Evolutionary conservation across 2,888 invertebrate genomes (phyloP), one percentile per base, ranked within the genome.

Genomic region (Altica lythri): DNA sequence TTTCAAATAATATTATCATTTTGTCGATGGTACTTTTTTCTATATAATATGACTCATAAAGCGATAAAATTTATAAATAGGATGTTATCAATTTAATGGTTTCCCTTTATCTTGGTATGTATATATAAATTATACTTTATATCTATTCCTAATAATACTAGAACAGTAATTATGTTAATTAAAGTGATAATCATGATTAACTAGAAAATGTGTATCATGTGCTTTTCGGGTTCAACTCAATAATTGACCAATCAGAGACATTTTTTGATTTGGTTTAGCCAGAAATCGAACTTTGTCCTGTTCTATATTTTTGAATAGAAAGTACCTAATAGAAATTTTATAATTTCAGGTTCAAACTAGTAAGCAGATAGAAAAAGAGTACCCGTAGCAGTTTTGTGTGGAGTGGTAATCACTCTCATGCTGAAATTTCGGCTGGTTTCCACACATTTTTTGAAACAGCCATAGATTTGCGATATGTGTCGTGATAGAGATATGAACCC

Each of bases 351-450:
- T 54, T 56, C 43, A 35, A 56, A 56, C 48, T 52, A 56, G 29
- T 52, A 34, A 29, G 47, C 37, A 49, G 12, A 54, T 32, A 32
- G 30, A 22, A 22, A 45, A 5, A 6, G 35, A 43, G 38, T 42
- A 27, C 37, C 51, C 47, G 45, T 38, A 47, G 35, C 49, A 55
- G 51, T 35, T 30, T 44, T 18, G 44, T 32, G 64, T 53, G 60
- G 47, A 56, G 56, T 42, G n/a, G 61, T 56, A 57, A 38, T 51
- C 68, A 73, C 71, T 73, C 75, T 72, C 81, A 92, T 92, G 92
- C 90, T 92, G 85, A 92, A 90, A 81, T 87, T 92, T 87, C 88
- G 92, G 82, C 84, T 92, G 75, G 92, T 92, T 67, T 91, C 92
- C 77, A 92, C 92, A 76, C 92, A 92, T 80, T 92, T 92, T 79